Evolutionary conservation across 2,888 invertebrate genomes (phyloP).

Genomic region (Phoenoteleia sp.): DNA sequence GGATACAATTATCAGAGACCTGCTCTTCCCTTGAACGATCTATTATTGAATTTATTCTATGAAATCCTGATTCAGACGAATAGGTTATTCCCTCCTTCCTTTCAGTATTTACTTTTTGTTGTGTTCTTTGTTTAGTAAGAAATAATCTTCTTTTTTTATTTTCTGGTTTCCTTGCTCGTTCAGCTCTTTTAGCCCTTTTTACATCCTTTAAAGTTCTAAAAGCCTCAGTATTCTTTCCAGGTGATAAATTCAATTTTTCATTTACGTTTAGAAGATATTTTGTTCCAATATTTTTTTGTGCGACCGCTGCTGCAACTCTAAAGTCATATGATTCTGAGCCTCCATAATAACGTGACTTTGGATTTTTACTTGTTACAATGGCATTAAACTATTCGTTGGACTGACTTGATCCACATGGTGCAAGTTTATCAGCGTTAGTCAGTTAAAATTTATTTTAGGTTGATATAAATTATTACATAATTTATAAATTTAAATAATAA

Average conservation of each 20-base stretch:
- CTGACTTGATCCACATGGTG: constrained; percentile 66
- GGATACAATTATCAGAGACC: no score
- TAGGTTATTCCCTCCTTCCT: not conserved
- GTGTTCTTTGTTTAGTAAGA: not conserved
- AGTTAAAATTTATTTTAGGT: no score
- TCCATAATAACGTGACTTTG: constrained; percentile 62
- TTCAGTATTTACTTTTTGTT: not conserved
- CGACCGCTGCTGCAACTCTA: constrained; percentile 52
- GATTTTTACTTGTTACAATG: constrained; percentile 40
- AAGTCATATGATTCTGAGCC: constrained; percentile 50
- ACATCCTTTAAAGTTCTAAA: not conserved
- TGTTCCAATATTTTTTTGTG: constrained; percentile 55
- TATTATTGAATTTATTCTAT: no score
- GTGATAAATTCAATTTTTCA: not conserved
- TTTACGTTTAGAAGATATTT: not conserved
- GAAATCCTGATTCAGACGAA: not conserved
- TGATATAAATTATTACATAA: no score
- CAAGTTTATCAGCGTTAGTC: constrained; percentile 36
- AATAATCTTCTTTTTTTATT: not conserved
- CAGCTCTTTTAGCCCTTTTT: no score
- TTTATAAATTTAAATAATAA: no score
- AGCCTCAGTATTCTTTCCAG: no score
- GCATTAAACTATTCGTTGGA: constrained; percentile 63
- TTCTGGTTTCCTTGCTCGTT: no score
- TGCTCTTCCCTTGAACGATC: no score